phyloP scores from a whole-genome alignment of 2,888 invertebrate species.

The Drymonia ruficornis region DNA sequence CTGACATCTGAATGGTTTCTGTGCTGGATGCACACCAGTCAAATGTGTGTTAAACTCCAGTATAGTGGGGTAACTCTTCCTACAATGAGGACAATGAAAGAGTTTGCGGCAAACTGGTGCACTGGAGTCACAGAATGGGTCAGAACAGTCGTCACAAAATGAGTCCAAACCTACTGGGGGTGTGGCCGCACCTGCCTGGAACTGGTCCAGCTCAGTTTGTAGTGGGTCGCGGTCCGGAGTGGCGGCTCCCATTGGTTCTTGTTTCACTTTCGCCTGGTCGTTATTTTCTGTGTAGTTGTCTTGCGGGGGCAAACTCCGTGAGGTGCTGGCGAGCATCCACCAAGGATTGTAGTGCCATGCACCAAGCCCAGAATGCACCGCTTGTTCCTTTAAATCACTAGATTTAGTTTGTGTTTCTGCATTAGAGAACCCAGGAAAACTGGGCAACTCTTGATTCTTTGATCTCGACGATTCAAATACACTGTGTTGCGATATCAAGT shows the following conservation, averaged over 20 bases:
- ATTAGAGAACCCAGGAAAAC: slow-evolving; percentile 80
- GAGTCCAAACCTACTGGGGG: slow-evolving; percentile 77
- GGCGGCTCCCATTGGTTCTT: slow-evolving; percentile 71
- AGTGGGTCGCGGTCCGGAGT: slow-evolving; percentile 75
- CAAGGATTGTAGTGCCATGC: slow-evolving; percentile 83
- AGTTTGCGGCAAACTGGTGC: slow-evolving; percentile 75
- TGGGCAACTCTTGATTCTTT: slow-evolving; percentile 77
- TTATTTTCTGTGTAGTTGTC: slow-evolving; percentile 76
- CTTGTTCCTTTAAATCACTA: slow-evolving; percentile 72
- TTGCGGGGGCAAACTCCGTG: slow-evolving; percentile 73
- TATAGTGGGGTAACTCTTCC: slow-evolving; percentile 82
- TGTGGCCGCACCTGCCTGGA: slow-evolving; percentile 63
- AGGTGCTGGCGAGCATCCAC: slow-evolving; percentile 83
- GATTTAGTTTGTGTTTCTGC: slow-evolving; percentile 82
- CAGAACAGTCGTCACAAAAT: slow-evolving; percentile 82
- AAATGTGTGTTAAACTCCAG: slow-evolving; percentile 81
- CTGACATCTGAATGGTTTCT: slow-evolving; percentile 82
- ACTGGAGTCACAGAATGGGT: slow-evolving; percentile 82
- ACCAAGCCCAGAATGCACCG: slow-evolving; percentile 69
- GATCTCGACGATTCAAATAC: slow-evolving; percentile 76
- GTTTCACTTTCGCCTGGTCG: slow-evolving; percentile 77
- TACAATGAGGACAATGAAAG: slow-evolving; percentile 83
- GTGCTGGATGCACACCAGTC: slow-evolving; percentile 81
- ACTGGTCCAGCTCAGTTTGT: slow-evolving; percentile 69
- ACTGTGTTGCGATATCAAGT: slow-evolving; percentile 78